phyloP scores from a whole-genome alignment of 2,888 invertebrate species.

The Xestia c-nigrum region DNA sequence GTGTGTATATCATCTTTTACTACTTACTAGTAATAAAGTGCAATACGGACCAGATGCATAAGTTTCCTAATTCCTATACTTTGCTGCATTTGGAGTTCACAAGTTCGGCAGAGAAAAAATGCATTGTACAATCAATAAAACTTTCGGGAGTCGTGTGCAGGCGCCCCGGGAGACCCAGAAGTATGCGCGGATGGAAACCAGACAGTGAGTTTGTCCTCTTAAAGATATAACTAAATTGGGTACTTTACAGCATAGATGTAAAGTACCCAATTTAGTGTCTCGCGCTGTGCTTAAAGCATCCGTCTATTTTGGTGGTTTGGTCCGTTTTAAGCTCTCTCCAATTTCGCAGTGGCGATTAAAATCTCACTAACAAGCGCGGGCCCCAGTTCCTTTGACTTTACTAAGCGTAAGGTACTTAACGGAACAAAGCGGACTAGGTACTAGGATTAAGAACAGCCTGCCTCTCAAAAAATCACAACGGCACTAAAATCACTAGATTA shows the following conservation, averaged over 20 bases:
- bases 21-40: neutral
- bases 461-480: neutral
- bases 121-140: constrained; percentile 7
- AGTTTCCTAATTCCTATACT: no score
- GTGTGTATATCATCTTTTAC: neutral
- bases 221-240: constrained; percentile 17
- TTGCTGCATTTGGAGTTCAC: neutral
- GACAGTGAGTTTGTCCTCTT: constrained; percentile 14
- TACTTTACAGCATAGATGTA: constrained; percentile 12
- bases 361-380: constrained; percentile 8
- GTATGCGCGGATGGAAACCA: constrained; percentile 28
- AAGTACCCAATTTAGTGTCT: no score
- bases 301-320: neutral
- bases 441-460: neutral
- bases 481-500: neutral
- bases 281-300: neutral
- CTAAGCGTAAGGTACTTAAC: neutral
- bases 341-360: constrained; percentile 10
- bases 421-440: neutral
- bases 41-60: neutral
- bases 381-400: constrained; percentile 8
- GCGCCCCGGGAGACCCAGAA: neutral
- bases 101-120: neutral
- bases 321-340: neutral
- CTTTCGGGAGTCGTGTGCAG: neutral